These are phyloP conservation scores for Zaprionus gabonicus DNA, from an alignment of 1,140 invertebrate species.

Conservation along the genomic window DNA sequence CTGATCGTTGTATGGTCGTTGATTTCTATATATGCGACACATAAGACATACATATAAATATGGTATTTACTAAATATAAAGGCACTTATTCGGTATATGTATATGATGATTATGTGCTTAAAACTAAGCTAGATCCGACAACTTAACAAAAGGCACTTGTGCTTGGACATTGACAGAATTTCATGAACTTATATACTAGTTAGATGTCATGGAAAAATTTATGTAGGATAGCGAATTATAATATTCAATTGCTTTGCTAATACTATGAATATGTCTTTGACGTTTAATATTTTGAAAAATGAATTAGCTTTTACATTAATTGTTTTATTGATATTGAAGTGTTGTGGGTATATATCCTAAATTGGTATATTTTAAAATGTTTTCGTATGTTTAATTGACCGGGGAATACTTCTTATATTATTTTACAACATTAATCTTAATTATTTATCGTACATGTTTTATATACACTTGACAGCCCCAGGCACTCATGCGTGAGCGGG, in stretches of 20 bases:
- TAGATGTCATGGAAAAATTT: not conserved
- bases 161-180: not conserved
- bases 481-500: not conserved
- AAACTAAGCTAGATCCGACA: slow-evolving; percentile 21
- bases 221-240: no score
- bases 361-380: not conserved
- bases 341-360: not conserved
- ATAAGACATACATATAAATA: slow-evolving; percentile 58
- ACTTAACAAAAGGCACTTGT: slow-evolving; percentile 50
- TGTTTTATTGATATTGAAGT: not conserved
- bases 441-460: slow-evolving; percentile 27
- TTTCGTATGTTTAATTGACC: not conserved
- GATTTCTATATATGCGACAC: slow-evolving; percentile 69
- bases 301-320: not conserved
- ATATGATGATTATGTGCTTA: slow-evolving; percentile 39
- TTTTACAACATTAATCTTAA: slow-evolving; percentile 4
- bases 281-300: not conserved
- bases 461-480: slow-evolving; percentile 53
- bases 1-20: slow-evolving; percentile 74
- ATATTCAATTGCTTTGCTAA: not conserved
- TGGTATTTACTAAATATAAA: slow-evolving; percentile 32
- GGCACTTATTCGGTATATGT: slow-evolving; percentile 42
- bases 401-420: slow-evolving; percentile 7
- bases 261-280: not conserved
- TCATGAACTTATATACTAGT: not conserved